Base-by-base conservation (phyloP, 1,140 invertebrate species). In the Anoplophora glabripennis region DNA sequence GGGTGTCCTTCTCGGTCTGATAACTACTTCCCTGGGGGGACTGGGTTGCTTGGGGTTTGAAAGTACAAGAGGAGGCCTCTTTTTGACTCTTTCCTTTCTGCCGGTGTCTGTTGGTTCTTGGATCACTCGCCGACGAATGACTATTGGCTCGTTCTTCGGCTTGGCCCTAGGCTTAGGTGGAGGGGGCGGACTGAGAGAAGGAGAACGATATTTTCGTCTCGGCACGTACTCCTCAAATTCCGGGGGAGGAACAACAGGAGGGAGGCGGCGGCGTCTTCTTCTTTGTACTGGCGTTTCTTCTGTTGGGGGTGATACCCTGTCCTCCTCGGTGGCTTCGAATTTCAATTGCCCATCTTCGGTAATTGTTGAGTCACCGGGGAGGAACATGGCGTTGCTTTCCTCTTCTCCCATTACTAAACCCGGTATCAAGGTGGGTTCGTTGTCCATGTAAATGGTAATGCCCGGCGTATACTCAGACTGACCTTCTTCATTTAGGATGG, bases 401-500 rank as follows among this genome's bases (percentile, higher is more conserved):
- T 73, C 69, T 51, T 75, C 72, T 3, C 72, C 71, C 61, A 75
- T 69, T 4, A 75, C 69, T 18, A 73, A 62, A 28, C 73, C 73
- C 7, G 88, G 85, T 57, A 90, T 80, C 21, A 90, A 77, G 33
- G 82, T 75, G 1, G 86, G 82, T 11, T 86, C 86, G 40, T 82
- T 76, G 9, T 85, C 83, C 2, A 85, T 84, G 60, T 83, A 80
- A 14, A 89, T 79, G 36, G 84, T 88, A 38, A 89, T 79, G 3
- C 88, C 88, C 11, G 88, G 86, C 46, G 88, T 83, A 73, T 90
- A 91, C 53, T 81, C 75, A 35, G 78, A 55, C 11, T 14, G 78
- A 14, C 86, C 86, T 44, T 80, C 74, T 17, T 84, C 83, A 3
- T 83, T 86, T 61, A 83, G 76, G n/a, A 89, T 73, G 8, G 86